Percentiles rank a stretch among this genome's conserved stretches.
Evolutionary conservation across 2,888 invertebrate species (phyloP).

Genomic region (Pedicia rivosa): DNA sequence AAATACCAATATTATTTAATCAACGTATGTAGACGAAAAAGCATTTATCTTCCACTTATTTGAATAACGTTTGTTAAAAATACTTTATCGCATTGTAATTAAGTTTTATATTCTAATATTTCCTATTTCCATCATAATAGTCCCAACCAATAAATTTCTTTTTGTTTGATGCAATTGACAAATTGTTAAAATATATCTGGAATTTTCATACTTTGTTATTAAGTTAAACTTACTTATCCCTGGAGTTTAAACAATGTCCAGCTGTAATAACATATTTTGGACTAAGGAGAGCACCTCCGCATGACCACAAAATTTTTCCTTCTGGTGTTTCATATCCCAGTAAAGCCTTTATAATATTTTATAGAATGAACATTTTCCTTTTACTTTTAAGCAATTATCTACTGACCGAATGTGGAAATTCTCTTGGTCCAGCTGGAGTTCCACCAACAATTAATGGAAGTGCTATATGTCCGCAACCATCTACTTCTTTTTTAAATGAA

Average conservation of each 20-base stretch:
- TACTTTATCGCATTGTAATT: too few relatives aligned
- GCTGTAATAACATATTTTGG: conserved; percentile 36
- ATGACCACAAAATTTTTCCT: conserved; percentile 21
- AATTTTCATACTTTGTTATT: too few relatives aligned
- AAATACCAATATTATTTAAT: too few relatives aligned
- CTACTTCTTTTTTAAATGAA: background rate
- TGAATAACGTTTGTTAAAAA: too few relatives aligned
- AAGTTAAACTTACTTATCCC: conserved; percentile 13
- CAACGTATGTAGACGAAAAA: too few relatives aligned
- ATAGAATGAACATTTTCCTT: background rate
- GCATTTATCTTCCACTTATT: too few relatives aligned
- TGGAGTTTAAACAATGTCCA: conserved; percentile 33
- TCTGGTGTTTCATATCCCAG: conserved; percentile 7
- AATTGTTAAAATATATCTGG: too few relatives aligned
- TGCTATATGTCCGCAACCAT: background rate
- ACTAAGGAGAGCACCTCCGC: conserved; percentile 39
- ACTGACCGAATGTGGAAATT: conserved; percentile 30
- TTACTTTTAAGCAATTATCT: background rate
- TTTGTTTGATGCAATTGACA: too few relatives aligned
- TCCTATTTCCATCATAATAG: too few relatives aligned
- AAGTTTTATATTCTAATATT: too few relatives aligned
- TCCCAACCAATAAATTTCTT: too few relatives aligned
- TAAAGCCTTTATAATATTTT: background rate
- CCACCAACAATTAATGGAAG: background rate
- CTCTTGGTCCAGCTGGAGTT: conserved; percentile 10